Evolutionary conservation across 1,140 invertebrate genomes (phyloP).

Genomic region (Drosophila leontia): DNA sequence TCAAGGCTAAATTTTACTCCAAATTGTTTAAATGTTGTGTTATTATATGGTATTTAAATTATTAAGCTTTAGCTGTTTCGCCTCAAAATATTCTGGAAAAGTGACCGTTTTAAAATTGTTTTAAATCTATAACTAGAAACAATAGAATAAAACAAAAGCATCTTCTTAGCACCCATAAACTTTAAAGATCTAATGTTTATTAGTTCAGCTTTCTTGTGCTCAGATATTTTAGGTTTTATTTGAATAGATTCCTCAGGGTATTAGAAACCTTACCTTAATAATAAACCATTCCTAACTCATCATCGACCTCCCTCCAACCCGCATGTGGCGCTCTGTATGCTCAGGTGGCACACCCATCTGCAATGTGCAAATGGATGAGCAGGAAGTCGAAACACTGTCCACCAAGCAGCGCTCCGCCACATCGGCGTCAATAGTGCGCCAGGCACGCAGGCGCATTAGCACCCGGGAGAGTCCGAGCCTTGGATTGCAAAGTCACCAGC

Average conservation of each 20-base stretch:
- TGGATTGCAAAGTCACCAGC: conserved; percentile 18
- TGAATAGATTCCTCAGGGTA: no score
- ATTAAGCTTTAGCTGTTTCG: no score
- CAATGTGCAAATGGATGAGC: conserved; percentile 42
- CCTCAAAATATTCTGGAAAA: no score
- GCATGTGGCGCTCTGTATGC: conserved; percentile 16
- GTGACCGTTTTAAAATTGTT: no score
- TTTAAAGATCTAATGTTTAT: background rate
- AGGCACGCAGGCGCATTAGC: conserved; percentile 52
- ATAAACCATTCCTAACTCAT: conserved; percentile 16
- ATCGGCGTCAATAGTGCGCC: conserved; percentile 44
- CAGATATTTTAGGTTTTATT: background rate
- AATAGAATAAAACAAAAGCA: background rate
- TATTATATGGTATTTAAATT: no score
- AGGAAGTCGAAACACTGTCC: conserved; percentile 9
- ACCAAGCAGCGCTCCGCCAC: conserved; percentile 45
- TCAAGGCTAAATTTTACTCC: no score
- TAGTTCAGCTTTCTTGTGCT: background rate
- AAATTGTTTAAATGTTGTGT: no score
- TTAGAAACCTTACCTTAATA: background rate
- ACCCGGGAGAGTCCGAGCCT: conserved; percentile 48
- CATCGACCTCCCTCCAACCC: conserved; percentile 6
- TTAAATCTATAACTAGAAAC: no score
- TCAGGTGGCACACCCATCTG: conserved; percentile 41
- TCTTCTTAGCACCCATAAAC: no score